Conservation (phyloP, 2,797 vertebrate genomes). For the Meda fulgida region DNA sequence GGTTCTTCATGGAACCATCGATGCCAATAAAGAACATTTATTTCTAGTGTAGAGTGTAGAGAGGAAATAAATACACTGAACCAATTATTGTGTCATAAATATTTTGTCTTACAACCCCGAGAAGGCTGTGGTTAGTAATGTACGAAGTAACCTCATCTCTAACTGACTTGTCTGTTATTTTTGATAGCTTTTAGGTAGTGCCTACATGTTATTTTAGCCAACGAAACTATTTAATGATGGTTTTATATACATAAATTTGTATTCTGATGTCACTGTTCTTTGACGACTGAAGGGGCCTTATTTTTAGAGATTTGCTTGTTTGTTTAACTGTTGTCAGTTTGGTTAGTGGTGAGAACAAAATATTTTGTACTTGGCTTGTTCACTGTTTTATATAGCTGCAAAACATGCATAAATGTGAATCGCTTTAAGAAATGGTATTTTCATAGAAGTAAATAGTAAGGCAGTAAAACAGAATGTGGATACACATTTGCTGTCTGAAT, state of each 20-base stretch:
- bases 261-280: constrained; percentile 46
- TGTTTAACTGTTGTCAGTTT: constrained; percentile 29
- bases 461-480: constrained; percentile 40
- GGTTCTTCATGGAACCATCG: not conserved
- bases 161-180: constrained; percentile 51
- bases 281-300: constrained; percentile 58
- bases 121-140: constrained; percentile 39
- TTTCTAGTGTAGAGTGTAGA: not conserved
- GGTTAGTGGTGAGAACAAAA: constrained; percentile 49
- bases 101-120: constrained; percentile 36
- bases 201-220: constrained; percentile 60
- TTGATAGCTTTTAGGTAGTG: constrained; percentile 63
- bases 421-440: constrained; percentile 57
- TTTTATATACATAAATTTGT: constrained; percentile 53
- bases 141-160: constrained; percentile 51
- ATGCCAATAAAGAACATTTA: not conserved
- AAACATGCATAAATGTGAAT: constrained; percentile 47
- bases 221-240: constrained; percentile 47
- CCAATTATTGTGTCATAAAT: constrained; percentile 39
- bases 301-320: constrained; percentile 53
- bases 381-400: constrained; percentile 59
- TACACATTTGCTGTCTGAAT: constrained; percentile 54
- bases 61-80: constrained; percentile 36
- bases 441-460: constrained; percentile 61
- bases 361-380: constrained; percentile 63